Evolutionary conservation across 1,140 invertebrate genomes (phyloP), one percentile per base, ranked within the genome.

Genomic region (Pseudomyrmex concolor): DNA sequence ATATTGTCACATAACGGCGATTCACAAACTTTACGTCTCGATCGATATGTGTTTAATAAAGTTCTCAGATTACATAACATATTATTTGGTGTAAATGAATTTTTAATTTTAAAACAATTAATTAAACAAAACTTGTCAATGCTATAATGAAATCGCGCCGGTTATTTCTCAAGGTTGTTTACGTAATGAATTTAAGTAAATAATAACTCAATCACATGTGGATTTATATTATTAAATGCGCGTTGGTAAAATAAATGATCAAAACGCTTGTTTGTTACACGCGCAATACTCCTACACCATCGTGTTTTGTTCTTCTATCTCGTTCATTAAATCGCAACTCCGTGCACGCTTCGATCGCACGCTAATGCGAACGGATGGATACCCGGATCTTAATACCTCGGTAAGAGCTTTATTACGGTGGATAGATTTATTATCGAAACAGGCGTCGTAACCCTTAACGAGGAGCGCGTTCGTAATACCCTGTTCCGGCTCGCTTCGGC

Each of bases 141-240:
- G 5, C 25, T 34, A 34, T 34, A 34, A 34, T 57, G 25, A 59
- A 78, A 68, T 78, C 22, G 15, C 43, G 51, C 34, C 0, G 7
- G 34, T 59, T 19, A 78, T 54, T 48, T 78, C 57, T 45, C 34
- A 25, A 68, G 59, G 68, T 78, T 80, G 71, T 70, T 71, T 59
- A 71, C 15, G 34, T 55, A 77, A 77, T 77, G 67, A n/a, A 15
- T 2, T 1, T 64, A 54, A 76, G 66, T 50, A 71, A 60, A 71
- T 80, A 80, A 80, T 60, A 80, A 70, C 22, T 19, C 15, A 71
- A 80, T 80, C 66, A 70, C 59, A 34, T 71, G 71, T 70, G 43
- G 43, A 80, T 80, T 80, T 71, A 59, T 71, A 80, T 80, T 80
- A 80, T 80, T 71, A 80, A 80, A 66, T 80, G 45, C n/a, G 54